phyloP scores from a whole-genome alignment of 2,113 vertebrate genomes.

The Hystrix brachyura region DNA sequence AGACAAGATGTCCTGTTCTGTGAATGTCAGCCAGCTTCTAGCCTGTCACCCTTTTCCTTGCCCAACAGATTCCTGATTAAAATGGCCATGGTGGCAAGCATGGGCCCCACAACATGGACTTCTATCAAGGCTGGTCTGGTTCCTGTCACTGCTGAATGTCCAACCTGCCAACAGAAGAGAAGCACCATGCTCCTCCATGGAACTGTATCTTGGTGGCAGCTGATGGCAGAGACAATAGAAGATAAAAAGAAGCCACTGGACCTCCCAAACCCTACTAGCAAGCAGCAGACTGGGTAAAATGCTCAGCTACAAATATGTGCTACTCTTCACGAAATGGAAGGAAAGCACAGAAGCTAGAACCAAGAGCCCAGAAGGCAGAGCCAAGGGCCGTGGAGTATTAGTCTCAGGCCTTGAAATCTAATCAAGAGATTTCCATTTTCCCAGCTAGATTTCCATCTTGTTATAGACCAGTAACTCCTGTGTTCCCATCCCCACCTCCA shows the following conservation, averaged over 20 bases:
- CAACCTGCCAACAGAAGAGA: conserved; percentile 17
- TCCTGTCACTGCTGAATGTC: conserved; percentile 6
- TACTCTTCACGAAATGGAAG: conserved; percentile 17
- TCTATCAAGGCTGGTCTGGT: neutral
- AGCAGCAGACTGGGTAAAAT: conserved; percentile 21
- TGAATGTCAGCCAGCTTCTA: neutral
- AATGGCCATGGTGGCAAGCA: neutral
- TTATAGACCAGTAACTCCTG: neutral
- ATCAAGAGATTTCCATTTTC: conserved; percentile 46
- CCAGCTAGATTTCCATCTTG: conserved; percentile 42
- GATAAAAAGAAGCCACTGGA: neutral
- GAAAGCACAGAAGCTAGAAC: neutral
- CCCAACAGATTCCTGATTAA: conserved; percentile 30
- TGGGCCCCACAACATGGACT: neutral
- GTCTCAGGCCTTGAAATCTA: conserved; percentile 9
- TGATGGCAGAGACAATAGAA: conserved; percentile 31
- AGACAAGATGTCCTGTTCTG: neutral
- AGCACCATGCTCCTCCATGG: neutral
- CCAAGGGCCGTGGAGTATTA: neutral
- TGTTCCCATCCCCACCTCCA: neutral
- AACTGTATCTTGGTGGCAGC: neutral
- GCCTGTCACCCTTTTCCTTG: conserved; percentile 5
- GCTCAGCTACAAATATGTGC: neutral
- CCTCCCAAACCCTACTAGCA: neutral
- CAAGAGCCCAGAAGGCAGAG: conserved; percentile 22